Percentiles rank a stretch among this genome's conserved stretches.
Conservation (phyloP, 2,797 vertebrate genomes). For the Chelon auratus region DNA sequence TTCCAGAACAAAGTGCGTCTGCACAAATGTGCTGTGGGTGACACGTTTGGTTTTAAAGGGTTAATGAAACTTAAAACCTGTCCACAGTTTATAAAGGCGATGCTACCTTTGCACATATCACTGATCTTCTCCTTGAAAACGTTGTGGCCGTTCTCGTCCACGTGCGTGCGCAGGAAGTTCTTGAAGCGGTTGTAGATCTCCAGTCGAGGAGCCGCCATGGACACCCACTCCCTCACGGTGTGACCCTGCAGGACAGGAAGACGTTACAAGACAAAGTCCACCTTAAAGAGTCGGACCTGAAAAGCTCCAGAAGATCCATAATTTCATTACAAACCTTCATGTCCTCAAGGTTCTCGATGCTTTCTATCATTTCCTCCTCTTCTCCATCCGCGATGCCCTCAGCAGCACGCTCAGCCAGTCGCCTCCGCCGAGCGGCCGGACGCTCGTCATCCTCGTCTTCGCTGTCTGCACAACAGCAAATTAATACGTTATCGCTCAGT, state of each 20-base stretch:
- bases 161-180: conserved; percentile 96
- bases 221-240: conserved; percentile 97
- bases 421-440: conserved; percentile 88
- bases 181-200: conserved; percentile 99
- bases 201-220: conserved; percentile 93
- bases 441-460: conserved; percentile 96
- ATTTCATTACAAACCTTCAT: conserved; percentile 85
- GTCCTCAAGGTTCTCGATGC: conserved; percentile 98
- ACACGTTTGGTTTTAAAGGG: too few relatives aligned
- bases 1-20: too few relatives aligned
- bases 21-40: too few relatives aligned
- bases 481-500: neutral
- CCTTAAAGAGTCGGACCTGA: too few relatives aligned
- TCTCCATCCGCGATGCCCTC: conserved; percentile 89
- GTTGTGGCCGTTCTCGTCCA: conserved; percentile 95
- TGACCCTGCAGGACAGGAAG: conserved; percentile 82
- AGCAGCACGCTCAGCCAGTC: conserved; percentile 90
- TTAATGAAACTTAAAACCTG: too few relatives aligned
- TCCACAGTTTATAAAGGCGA: too few relatives aligned
- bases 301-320: neutral
- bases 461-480: conserved; percentile 83
- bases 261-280: neutral
- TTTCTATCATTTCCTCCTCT: conserved; percentile 98
- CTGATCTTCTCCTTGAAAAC: conserved; percentile 99
- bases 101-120: conserved; percentile 98